phyloP scores from a whole-genome alignment of 2,888 invertebrate genomes.

The Andrena minutula region DNA sequence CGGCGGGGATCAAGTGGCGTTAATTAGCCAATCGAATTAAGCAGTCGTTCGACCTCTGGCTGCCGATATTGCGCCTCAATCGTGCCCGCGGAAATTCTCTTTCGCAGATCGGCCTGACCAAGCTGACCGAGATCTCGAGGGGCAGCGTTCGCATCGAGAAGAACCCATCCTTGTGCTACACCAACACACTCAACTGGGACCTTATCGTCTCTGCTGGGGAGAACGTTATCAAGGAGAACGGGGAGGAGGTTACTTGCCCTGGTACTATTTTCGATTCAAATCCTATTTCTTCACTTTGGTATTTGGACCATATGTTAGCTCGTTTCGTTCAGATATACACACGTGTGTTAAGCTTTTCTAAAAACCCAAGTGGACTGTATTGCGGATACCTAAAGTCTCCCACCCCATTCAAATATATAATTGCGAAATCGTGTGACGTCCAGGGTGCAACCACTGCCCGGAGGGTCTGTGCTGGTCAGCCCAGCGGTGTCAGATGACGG shows the following conservation, averaged over 20 bases:
- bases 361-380: no score
- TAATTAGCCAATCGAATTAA: slow-evolving; percentile 79
- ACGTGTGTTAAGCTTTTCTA: no score
- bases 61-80: slow-evolving; percentile 43
- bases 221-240: slow-evolving; percentile 79
- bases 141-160: slow-evolving; percentile 93
- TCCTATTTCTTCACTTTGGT: background rate
- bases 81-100: slow-evolving; percentile 31
- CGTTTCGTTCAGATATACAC: no score
- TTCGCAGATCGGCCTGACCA: slow-evolving; percentile 90
- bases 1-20: slow-evolving; percentile 78
- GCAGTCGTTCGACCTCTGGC: slow-evolving; percentile 67
- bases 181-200: slow-evolving; percentile 90
- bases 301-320: no score
- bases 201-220: slow-evolving; percentile 86
- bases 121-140: slow-evolving; percentile 90
- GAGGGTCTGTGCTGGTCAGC: slow-evolving; percentile 85
- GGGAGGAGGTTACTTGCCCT: slow-evolving; percentile 72
- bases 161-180: slow-evolving; percentile 92
- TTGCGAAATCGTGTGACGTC: no score
- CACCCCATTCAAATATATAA: no score
- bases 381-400: no score
- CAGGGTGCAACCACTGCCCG: slow-evolving; percentile 89
- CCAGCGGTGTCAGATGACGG: slow-evolving; percentile 86
- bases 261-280: slow-evolving; percentile 48